A percentile compares a stretch with the other conserved stretches of the same genome.
phyloP scores from a whole-genome alignment of 2,888 invertebrate genomes.

The Nebria salina region DNA sequence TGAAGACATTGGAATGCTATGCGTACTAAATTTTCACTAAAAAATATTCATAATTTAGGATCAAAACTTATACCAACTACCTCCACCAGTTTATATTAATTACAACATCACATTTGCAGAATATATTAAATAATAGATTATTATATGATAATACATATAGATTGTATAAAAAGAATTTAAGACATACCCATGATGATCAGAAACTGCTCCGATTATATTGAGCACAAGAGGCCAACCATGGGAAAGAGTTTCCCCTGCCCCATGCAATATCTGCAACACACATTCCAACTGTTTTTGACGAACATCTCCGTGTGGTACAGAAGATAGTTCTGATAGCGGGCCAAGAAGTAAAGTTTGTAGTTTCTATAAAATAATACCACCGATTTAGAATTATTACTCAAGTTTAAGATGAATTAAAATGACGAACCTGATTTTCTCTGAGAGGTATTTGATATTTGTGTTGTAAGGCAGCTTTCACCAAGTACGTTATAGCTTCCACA shows the following conservation, averaged over 20 bases:
- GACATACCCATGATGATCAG: constrained; percentile 86
- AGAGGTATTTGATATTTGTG: constrained; percentile 86
- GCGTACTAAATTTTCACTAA: constrained; percentile 87
- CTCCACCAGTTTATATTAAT: constrained; percentile 40
- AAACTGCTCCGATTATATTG: constrained; percentile 94
- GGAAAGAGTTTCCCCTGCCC: constrained; percentile 89
- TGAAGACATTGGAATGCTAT: constrained; percentile 97
- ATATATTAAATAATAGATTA: constrained; percentile 4
- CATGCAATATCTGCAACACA: constrained; percentile 91
- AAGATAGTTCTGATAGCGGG: constrained; percentile 91
- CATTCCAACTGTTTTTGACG: constrained; percentile 94
- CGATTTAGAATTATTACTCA: not conserved
- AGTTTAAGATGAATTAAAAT: constrained; percentile 46
- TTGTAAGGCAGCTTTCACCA: constrained; percentile 90
- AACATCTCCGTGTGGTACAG: constrained; percentile 91
- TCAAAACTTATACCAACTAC: too few relatives aligned
- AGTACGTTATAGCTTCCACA: constrained; percentile 93
- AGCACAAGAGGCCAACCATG: constrained; percentile 96
- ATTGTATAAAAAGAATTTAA: not conserved
- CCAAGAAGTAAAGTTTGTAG: constrained; percentile 87
- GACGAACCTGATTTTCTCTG: constrained; percentile 80
- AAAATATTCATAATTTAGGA: too few relatives aligned
- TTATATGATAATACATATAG: not conserved
- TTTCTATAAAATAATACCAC: constrained; percentile 62
- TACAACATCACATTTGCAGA: constrained; percentile 16